Percentiles rank a stretch among this genome's conserved stretches.
Evolutionary conservation across 2,113 vertebrate genomes (phyloP).

Genomic region (Caloenas nicobarica): DNA sequence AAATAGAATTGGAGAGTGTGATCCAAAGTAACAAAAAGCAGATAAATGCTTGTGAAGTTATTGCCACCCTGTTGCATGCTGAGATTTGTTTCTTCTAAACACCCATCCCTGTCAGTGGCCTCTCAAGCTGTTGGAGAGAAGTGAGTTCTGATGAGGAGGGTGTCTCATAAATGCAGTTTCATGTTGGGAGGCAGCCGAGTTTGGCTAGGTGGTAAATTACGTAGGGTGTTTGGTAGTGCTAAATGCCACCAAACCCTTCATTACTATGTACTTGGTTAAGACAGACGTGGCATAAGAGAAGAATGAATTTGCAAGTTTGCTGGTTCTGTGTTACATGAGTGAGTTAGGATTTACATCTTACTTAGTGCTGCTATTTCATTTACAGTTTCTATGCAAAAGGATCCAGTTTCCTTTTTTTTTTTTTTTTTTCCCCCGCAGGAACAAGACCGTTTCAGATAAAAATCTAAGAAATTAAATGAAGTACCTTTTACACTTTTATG

Average conservation of each 20-base stretch:
- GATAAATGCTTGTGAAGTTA: not conserved
- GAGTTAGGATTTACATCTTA: not conserved
- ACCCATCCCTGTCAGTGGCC: not conserved
- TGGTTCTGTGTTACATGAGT: not conserved
- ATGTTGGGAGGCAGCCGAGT: not conserved
- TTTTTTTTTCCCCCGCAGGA: not conserved
- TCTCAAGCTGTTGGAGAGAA: not conserved
- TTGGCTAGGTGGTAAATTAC: not conserved
- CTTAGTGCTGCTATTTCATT: not conserved
- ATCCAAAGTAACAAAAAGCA: slow-evolving; percentile 21
- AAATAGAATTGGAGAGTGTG: slow-evolving; percentile 10
- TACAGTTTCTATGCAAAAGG: not conserved
- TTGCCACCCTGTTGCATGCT: not conserved
- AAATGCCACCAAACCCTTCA: not conserved
- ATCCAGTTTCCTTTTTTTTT: not conserved
- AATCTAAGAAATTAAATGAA: not conserved
- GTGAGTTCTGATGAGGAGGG: not conserved
- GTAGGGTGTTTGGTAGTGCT: not conserved
- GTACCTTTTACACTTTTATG: not conserved
- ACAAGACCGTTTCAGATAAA: not conserved
- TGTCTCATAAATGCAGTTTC: not conserved
- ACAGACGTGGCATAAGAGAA: not conserved
- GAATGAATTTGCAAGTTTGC: not conserved
- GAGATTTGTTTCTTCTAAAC: not conserved
- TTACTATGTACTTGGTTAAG: not conserved